Evolutionary conservation across 92 coral and sea anemone species (phyloP).

Genomic region (Epizoanthus fatuus): DNA sequence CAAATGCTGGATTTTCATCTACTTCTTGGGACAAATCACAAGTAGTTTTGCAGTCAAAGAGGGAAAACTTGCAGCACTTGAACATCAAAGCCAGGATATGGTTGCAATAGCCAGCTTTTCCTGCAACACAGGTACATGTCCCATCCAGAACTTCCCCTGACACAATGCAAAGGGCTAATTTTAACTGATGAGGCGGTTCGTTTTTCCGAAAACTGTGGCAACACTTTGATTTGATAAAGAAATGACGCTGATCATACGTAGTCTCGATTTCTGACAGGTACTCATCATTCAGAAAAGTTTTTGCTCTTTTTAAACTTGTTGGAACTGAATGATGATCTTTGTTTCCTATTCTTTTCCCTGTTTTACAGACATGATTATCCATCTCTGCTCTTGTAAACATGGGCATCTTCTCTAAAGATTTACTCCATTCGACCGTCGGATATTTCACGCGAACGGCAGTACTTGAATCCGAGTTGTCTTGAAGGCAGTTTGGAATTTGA

Average conservation of each 20-base stretch:
- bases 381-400: constrained; percentile 51
- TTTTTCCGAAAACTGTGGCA: constrained; percentile 68
- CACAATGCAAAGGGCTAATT: constrained; percentile 46
- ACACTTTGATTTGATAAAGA: constrained; percentile 50
- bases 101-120: constrained; percentile 58
- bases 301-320: constrained; percentile 48
- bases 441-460: background rate
- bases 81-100: constrained; percentile 60
- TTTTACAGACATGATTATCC: constrained; percentile 37
- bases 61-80: constrained; percentile 61
- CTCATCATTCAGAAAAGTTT: constrained; percentile 62
- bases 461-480: background rate
- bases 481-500: no score
- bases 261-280: constrained; percentile 52
- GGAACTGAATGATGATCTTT: constrained; percentile 27
- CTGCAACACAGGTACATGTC: constrained; percentile 60
- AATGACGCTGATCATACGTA: constrained; percentile 40
- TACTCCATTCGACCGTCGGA: background rate
- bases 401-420: constrained; percentile 38
- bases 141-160: constrained; percentile 46
- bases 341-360: no score
- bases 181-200: constrained; percentile 52
- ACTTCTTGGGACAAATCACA: constrained; percentile 35
- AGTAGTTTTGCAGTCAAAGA: constrained; percentile 36
- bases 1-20: constrained; percentile 30